A percentile compares a stretch with the other conserved stretches of the same genome.
phyloP scores from a whole-genome alignment of 2,888 invertebrate genomes.

The Arge pagana region DNA sequence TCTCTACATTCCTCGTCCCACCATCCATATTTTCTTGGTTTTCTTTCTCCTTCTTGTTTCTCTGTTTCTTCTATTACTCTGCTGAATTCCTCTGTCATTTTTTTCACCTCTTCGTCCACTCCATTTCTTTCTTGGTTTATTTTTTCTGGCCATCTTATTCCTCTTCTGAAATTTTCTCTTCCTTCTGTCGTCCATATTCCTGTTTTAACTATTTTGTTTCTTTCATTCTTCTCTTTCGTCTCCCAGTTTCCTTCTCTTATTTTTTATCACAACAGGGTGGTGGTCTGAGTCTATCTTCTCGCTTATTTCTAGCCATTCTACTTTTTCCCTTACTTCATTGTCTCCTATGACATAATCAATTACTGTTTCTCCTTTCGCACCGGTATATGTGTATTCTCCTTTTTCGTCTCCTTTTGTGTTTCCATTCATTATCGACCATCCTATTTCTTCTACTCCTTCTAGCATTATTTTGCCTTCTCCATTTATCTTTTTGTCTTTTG shows the following conservation, averaged over 20 bases:
- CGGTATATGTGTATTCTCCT: conserved; percentile 24
- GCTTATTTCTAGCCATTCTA: background rate
- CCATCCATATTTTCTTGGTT: background rate
- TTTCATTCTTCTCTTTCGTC: background rate
- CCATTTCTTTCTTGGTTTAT: conserved; percentile 1
- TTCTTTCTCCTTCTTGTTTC: too few species aligned
- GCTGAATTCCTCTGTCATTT: background rate
- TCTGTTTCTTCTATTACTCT: background rate
- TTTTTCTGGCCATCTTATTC: background rate
- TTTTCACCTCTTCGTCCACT: conserved; percentile 1
- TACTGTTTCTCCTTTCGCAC: conserved; percentile 21
- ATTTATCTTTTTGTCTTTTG: conserved; percentile 6
- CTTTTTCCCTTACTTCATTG: background rate
- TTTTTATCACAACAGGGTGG: conserved; percentile 2
- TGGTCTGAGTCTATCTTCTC: conserved; percentile 24
- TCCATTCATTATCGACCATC: conserved; percentile 23
- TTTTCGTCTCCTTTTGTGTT: conserved; percentile 18
- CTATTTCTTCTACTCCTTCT: conserved; percentile 6
- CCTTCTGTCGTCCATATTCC: background rate
- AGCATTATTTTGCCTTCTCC: conserved; percentile 17
- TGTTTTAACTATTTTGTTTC: conserved; percentile 1
- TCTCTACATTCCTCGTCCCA: background rate
- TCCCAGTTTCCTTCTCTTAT: background rate
- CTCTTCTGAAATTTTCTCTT: background rate
- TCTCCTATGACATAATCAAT: conserved; percentile 26